A percentile compares a stretch with the other conserved stretches of the same genome.
phyloP scores from a whole-genome alignment of 2,113 vertebrate genomes.

The Mesembrinibis cayennensis region DNA sequence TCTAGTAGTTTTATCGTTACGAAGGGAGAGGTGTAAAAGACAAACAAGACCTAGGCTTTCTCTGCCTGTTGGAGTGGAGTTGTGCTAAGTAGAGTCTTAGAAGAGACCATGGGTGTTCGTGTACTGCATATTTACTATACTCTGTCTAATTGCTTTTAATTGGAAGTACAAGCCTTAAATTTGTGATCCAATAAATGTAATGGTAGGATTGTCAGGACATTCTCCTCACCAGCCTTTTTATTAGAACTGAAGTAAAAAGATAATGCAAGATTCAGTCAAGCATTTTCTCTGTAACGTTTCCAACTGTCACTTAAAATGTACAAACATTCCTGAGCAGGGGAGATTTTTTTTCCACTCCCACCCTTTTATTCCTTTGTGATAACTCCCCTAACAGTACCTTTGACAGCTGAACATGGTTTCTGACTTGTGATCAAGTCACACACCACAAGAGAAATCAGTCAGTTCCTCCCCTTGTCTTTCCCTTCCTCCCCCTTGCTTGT shows the following conservation, averaged over 20 bases:
- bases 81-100: neutral
- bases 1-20: neutral
- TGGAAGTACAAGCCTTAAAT: neutral
- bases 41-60: neutral
- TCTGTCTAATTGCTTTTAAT: neutral
- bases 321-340: constrained; percentile 25
- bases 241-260: neutral
- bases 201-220: neutral
- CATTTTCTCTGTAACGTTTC: neutral
- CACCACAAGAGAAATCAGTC: neutral
- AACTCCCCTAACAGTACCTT: constrained; percentile 1
- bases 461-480: neutral
- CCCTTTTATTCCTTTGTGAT: neutral
- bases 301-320: constrained; percentile 17
- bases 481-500: neutral
- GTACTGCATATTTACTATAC: neutral
- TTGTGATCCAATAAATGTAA: neutral
- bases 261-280: neutral
- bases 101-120: neutral
- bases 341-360: neutral
- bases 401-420: constrained; percentile 31
- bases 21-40: neutral
- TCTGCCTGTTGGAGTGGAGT: neutral
- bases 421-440: neutral
- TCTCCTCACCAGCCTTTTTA: neutral